Evolutionary conservation across 2,797 vertebrate species (phyloP).

Genomic region (Diceros bicornis): DNA sequence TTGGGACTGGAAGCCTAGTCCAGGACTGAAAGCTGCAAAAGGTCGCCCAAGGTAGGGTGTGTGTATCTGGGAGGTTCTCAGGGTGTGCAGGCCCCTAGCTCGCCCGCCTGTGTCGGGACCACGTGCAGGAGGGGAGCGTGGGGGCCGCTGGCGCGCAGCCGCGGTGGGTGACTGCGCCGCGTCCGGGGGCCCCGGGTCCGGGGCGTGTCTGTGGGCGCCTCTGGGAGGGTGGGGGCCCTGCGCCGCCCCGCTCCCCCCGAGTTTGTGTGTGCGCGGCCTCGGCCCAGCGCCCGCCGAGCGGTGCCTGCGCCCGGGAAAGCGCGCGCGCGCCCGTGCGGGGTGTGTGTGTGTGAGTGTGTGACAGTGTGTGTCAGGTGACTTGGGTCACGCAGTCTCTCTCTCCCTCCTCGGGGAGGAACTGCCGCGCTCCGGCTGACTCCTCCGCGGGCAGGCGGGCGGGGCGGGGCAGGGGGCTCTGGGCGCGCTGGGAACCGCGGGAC

Average conservation of each 20-base stretch:
- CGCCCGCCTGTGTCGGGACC: not conserved
- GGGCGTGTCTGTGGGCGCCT: not conserved
- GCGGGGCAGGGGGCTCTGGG: conserved; percentile 85
- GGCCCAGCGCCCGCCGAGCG: not conserved
- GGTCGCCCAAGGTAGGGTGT: not conserved
- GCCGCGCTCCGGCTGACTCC: conserved; percentile 83
- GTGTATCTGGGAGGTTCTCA: not conserved
- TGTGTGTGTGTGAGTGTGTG: conserved; percentile 61
- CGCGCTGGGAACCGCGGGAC: conserved; percentile 86
- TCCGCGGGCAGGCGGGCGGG: conserved; percentile 85
- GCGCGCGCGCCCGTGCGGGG: conserved; percentile 62
- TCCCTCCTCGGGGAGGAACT: conserved; percentile 85
- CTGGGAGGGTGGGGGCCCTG: not conserved
- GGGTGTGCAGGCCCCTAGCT: not conserved
- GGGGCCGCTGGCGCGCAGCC: conserved; percentile 68
- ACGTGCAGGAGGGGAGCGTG: conserved; percentile 27
- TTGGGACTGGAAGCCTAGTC: not conserved
- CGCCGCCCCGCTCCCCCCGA: not conserved
- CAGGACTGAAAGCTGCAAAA: not conserved
- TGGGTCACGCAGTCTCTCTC: conserved; percentile 87
- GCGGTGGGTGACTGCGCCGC: not conserved
- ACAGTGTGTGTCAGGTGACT: conserved; percentile 84
- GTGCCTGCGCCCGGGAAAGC: conserved; percentile 17
- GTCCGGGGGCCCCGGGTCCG: not conserved
- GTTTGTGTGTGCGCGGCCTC: not conserved